These are phyloP conservation scores for Oxygymnocypris stewartii DNA, from an alignment of 2,113 vertebrate genomes.

Conservation along the genomic window DNA sequence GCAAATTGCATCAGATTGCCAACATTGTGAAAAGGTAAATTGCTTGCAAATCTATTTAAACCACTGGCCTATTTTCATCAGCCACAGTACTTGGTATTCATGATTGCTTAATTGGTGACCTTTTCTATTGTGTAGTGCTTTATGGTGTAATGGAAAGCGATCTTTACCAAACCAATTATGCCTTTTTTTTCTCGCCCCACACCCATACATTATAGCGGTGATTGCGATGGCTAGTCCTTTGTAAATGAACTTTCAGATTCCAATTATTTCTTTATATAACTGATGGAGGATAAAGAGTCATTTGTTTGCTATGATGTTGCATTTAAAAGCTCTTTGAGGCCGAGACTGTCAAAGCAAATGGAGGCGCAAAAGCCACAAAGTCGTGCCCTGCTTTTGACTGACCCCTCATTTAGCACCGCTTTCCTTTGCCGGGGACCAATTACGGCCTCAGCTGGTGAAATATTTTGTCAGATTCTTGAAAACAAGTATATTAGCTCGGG, in stretches of 20 bases:
- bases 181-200: conserved; percentile 89
- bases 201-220: conserved; percentile 95
- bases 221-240: conserved; percentile 99
- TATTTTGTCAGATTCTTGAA: conserved; percentile 97
- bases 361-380: conserved; percentile 88
- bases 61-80: conserved; percentile 99
- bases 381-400: conserved; percentile 85
- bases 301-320: conserved; percentile 96
- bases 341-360: conserved; percentile 86
- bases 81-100: conserved; percentile 99
- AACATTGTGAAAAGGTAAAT: conserved; percentile 99
- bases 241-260: conserved; percentile 99
- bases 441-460: conserved; percentile 84
- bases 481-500: conserved; percentile 80
- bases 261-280: conserved; percentile 84
- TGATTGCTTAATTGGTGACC: conserved; percentile 99
- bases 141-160: conserved; percentile 99
- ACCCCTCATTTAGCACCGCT: conserved; percentile 91
- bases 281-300: conserved; percentile 95
- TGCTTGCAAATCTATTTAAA: conserved; percentile 99
- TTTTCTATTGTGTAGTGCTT: conserved; percentile 99
- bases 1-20: conserved; percentile 99
- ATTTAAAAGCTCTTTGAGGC: conserved; percentile 88
- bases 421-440: conserved; percentile 83
- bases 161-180: conserved; percentile 99